phyloP scores from a whole-genome alignment of 2,113 vertebrate genomes.

The Sclerurus mexicanus region DNA sequence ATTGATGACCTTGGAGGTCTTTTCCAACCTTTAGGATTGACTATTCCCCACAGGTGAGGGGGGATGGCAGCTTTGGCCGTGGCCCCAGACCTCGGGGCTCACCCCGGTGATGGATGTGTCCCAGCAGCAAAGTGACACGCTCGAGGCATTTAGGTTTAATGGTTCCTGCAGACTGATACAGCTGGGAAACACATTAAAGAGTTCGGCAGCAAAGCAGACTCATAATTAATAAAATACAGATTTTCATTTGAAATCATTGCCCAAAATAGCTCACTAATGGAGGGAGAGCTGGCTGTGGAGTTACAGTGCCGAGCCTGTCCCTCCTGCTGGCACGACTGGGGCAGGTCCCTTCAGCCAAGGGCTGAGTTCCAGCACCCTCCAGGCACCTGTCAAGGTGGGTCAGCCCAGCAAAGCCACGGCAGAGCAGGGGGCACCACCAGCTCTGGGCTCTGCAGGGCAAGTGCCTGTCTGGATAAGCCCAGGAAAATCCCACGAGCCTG shows the following conservation, averaged over 20 bases:
- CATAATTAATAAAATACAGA: slow-evolving; percentile 72
- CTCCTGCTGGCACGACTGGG: not conserved
- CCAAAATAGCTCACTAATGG: slow-evolving; percentile 39
- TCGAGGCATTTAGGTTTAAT: not conserved
- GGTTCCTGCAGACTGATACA: slow-evolving; percentile 16
- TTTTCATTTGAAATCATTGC: slow-evolving; percentile 65
- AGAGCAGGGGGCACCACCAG: not conserved
- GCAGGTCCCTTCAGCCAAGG: not conserved
- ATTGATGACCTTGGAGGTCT: not conserved
- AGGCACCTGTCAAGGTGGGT: not conserved
- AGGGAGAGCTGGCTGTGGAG: not conserved
- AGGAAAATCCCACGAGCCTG: not conserved
- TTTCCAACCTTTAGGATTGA: not conserved
- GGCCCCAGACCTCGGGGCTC: fast-evolving
- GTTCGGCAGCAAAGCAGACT: slow-evolving; percentile 51
- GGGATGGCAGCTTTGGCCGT: not conserved
- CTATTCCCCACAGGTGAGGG: not conserved
- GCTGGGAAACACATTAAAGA: slow-evolving; percentile 62
- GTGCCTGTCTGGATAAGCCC: not conserved
- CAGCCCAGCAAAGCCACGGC: not conserved
- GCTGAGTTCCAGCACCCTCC: not conserved
- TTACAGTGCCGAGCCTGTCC: not conserved
- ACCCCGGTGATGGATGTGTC: not conserved
- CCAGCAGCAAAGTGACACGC: not conserved
- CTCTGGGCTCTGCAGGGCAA: not conserved